Base-by-base conservation (phyloP, 2,797 vertebrate species). In the Merluccius polli region DNA sequence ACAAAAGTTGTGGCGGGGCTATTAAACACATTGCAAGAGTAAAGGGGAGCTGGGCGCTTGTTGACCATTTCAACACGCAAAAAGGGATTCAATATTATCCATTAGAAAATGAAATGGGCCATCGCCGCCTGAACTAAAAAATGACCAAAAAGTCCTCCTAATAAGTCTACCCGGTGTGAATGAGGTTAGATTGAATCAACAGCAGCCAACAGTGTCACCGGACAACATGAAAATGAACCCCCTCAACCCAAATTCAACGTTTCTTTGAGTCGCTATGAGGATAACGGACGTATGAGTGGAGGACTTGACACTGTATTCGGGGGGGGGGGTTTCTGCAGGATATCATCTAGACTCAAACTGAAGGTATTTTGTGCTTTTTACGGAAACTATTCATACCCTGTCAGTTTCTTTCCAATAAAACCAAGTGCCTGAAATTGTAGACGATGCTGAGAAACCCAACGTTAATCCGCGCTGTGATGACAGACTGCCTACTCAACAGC, bases 341-440 rank as follows among this genome's bases (percentile, higher is more conserved):
- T 59, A 59, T 21, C n/a, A 59, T 59, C 52, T 59, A 27, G n/a
- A 65, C 59, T 65, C 59, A 65, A 65, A 27, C 59, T 65, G 59
- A 65, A 27, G 59, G 59, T 27, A 27, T 3, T 27, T 24, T 59
- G 21, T 59, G 52, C 21, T 59, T 59, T 48, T 59, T 59, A 59
- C 6, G 21, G 52, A n/a, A 24, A 59, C n/a, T 59, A 59, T 59
- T 18, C 52, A 8, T 21, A 9, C 52, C 21, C 21, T 24, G n/a
- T 59, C 44, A 52, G 44, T 52, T 52, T 52, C 21, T n/a, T 59
- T 24, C 52, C 8, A 59, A 59, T 21, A 11, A 59, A 59, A 52
- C 16, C 44, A 5, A 59, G n/a, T 59, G 52, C 52, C n/a, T 59
- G 52, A 7, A 24, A 59, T 59, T 7, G 21, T 59, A 59, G 52